A percentile compares a stretch with the other conserved stretches of the same genome.
These are phyloP conservation scores for Conomelus anceps DNA, from an alignment of 2,888 invertebrate genomes.

Conservation along the genomic window DNA sequence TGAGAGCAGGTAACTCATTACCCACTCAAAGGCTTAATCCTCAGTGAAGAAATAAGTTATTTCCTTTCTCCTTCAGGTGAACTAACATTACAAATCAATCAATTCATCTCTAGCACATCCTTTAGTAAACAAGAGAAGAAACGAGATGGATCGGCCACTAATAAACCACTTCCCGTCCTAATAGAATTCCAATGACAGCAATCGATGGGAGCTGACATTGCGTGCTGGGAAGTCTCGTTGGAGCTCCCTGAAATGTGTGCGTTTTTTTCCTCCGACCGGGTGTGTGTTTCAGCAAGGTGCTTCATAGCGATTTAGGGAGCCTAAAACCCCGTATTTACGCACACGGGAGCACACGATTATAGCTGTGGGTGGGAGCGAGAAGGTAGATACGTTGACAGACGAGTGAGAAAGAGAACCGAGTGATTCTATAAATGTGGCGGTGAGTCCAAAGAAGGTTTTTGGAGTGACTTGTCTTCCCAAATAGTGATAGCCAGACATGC, in stretches of 20 bases:
- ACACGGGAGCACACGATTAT: background rate
- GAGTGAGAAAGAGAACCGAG: background rate
- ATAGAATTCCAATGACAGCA: background rate
- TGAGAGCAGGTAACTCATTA: too few species aligned
- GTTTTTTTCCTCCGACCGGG: background rate
- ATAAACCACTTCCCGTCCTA: background rate
- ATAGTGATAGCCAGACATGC: background rate
- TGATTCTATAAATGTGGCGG: background rate
- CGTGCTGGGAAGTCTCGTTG: background rate
- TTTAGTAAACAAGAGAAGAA: background rate
- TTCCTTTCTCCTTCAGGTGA: background rate
- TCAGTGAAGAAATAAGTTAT: background rate
- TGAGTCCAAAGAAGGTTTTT: background rate
- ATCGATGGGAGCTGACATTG: background rate
- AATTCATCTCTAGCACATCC: background rate
- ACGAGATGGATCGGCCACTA: background rate
- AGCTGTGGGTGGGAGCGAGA: background rate
- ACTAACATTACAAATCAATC: background rate
- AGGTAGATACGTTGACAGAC: background rate
- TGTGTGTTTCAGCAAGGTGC: background rate
- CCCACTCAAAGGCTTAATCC: background rate
- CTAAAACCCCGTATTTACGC: too few species aligned
- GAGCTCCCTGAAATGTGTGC: background rate
- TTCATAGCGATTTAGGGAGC: background rate
- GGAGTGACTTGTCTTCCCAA: background rate